Evolutionary conservation across 2,797 vertebrate species (phyloP).

Genomic region (Petrocephalus schoutedeni): DNA sequence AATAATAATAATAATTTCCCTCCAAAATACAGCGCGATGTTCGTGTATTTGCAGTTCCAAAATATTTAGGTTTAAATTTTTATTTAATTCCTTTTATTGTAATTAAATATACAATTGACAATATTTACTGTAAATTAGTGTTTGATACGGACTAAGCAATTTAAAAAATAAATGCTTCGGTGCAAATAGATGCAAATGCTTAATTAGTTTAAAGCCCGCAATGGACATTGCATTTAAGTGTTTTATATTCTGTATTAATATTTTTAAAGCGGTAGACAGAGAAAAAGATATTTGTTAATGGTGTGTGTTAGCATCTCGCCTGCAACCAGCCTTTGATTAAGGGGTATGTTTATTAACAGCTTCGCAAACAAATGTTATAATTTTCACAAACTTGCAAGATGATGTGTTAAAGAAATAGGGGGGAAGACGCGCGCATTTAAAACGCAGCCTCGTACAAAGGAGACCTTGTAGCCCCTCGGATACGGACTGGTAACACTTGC

Average conservation of each 20-base stretch:
- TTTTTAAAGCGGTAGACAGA: slow-evolving; percentile 29
- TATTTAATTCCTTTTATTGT: not conserved
- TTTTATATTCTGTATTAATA: slow-evolving; percentile 16
- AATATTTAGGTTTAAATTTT: not conserved
- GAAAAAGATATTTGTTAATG: slow-evolving; percentile 40
- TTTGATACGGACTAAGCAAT: not conserved
- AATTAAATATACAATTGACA: not conserved
- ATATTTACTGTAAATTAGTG: not conserved
- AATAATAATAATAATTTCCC: not conserved
- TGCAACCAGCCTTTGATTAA: slow-evolving; percentile 51
- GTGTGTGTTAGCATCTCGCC: slow-evolving; percentile 43
- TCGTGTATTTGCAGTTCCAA: not conserved
- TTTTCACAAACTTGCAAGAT: slow-evolving; percentile 54
- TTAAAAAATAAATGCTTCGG: not conserved
- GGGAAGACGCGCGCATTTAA: slow-evolving; percentile 54
- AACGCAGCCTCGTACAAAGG: slow-evolving; percentile 51
- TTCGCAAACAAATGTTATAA: slow-evolving; percentile 58
- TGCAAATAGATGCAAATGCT: not conserved
- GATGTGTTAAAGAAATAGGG: slow-evolving; percentile 54
- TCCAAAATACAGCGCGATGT: not conserved
- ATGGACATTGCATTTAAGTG: slow-evolving; percentile 1
- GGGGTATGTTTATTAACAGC: slow-evolving; percentile 61
- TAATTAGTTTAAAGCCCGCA: slow-evolving; percentile 9
- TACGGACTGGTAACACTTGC: slow-evolving; percentile 61
- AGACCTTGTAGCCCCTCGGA: slow-evolving; percentile 59